A percentile compares a stretch with the other conserved stretches of the same genome.
Evolutionary conservation across 2,113 vertebrate species (phyloP).

Genomic region (Macheiramphus alcinus): DNA sequence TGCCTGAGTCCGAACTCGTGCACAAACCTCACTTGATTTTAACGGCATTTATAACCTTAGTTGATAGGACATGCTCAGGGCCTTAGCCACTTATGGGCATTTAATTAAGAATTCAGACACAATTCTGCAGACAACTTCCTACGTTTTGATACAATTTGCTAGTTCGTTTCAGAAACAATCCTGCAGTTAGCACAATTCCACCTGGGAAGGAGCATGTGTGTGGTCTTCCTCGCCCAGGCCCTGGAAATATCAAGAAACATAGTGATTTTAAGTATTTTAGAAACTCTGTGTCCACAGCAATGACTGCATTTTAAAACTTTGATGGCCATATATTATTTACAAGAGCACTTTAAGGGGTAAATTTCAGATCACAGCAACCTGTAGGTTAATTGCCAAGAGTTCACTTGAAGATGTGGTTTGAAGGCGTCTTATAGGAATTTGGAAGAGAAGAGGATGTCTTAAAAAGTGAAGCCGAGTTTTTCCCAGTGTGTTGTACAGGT

Average conservation of each 20-base stretch:
- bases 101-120: background rate
- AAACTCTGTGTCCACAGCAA: background rate
- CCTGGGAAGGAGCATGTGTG: background rate
- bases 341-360: background rate
- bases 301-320: background rate
- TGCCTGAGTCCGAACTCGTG: background rate
- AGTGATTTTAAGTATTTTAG: background rate
- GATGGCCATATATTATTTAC: background rate
- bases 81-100: background rate
- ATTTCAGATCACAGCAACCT: background rate
- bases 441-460: background rate
- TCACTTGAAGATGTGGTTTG: background rate
- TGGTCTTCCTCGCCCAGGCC: background rate
- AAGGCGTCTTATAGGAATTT: background rate
- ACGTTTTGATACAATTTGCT: background rate
- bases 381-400: background rate
- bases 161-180: background rate
- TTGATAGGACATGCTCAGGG: background rate
- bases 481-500: background rate
- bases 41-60: background rate
- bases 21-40: background rate
- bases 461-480: background rate
- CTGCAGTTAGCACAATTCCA: background rate
- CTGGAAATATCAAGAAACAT: background rate
- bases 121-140: background rate